A percentile compares a stretch with the other conserved stretches of the same genome.
phyloP scores from a whole-genome alignment of 2,797 vertebrate genomes.

The Squalus acanthias region DNA sequence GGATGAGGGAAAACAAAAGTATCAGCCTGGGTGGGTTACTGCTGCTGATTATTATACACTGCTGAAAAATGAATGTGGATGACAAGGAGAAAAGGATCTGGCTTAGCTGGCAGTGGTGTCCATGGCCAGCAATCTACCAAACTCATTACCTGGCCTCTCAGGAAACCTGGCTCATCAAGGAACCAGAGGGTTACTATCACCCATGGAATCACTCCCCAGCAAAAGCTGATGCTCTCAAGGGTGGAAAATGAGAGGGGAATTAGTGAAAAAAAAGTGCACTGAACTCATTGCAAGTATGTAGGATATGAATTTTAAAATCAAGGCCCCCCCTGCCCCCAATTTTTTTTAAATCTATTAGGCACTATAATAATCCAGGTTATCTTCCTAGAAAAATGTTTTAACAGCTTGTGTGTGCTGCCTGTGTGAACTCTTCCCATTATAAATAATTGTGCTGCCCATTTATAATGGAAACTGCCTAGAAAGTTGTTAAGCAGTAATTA shows the following conservation, averaged over 20 bases:
- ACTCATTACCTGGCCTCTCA: background rate
- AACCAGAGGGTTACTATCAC: background rate
- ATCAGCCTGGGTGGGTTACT: background rate
- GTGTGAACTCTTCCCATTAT: background rate
- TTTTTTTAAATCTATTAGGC: too few relatives aligned
- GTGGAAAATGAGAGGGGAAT: background rate
- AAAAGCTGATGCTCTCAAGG: background rate
- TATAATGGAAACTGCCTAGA: background rate
- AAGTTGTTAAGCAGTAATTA: background rate
- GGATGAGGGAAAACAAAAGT: background rate
- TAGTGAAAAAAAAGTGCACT: background rate
- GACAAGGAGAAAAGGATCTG: background rate
- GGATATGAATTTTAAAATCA: background rate
- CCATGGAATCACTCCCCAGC: background rate
- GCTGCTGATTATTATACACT: background rate
- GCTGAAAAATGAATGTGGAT: background rate
- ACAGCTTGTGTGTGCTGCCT: background rate
- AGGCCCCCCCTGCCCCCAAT: background rate
- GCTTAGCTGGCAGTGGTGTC: background rate
- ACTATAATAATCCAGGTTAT: background rate
- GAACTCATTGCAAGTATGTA: background rate
- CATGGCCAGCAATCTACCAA: background rate
- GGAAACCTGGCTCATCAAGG: background rate
- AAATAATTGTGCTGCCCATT: background rate
- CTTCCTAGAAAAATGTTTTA: background rate